Evolutionary conservation across 1,140 invertebrate species (phyloP), one percentile per base, ranked within the genome.

Genomic region (Diachasma alloeum): DNA sequence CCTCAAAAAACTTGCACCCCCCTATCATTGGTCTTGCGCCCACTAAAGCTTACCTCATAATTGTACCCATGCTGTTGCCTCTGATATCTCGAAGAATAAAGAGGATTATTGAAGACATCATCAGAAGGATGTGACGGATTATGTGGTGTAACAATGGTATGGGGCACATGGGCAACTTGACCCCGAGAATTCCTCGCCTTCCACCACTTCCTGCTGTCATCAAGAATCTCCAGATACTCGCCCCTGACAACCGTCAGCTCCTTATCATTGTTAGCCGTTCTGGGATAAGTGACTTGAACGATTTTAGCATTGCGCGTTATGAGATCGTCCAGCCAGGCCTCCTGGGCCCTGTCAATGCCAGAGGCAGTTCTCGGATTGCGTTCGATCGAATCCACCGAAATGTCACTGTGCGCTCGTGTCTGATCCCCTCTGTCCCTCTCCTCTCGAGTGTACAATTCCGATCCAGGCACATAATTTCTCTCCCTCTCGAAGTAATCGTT

Each of bases 121-220:
- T 89, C 87, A 31, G 77, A 75, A 11, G 82, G 53, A 53, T 87
- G 84, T 56, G 89, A 78, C 9, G 90, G 88, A 80, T 90, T 90
- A 74, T 92, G 92, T 8, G 94, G 92, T 15, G 96, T 94, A 42
- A 99, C 96, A 86, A 99, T 99, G 22, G 98, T 99, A 90, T 99
- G 97, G 0, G 98, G 98, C 63, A 99, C 98, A 88, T 99, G 97
- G 42, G 97, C 98, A 9, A 96, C 91, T 85, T 96, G 93, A 4
- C 96, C 96, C 77, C 94, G 92, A 36, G 93, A 92, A 87, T 99
- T 99, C 75, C 96, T 92, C 77, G 97, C 96, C 90, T 98, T 98
- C 98, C 98, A 99, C 98, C 98, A 99, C 88, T 99, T 99, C 79
- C 97, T 92, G 46, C 94, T 95, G 88, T 98, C 97, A 86, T 99